phyloP scores from a whole-genome alignment of 2,888 invertebrate genomes.

The Terebella lapidaria region DNA sequence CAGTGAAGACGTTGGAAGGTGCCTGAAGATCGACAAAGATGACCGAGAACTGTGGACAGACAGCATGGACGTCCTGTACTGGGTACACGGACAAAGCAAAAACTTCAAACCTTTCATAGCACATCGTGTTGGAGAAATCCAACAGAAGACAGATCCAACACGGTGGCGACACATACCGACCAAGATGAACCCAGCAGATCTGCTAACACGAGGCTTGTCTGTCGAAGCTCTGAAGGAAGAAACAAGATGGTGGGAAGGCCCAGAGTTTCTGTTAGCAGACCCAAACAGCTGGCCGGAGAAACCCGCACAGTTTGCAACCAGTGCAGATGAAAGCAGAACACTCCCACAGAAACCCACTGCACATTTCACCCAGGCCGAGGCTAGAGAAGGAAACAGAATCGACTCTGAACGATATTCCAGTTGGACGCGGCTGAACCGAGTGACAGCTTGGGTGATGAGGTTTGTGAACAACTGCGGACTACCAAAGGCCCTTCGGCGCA shows the following conservation, averaged over 20 bases:
- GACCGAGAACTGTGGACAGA: no score
- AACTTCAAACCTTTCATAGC: slow-evolving; percentile 21
- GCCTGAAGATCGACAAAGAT: neutral
- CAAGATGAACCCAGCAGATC: slow-evolving; percentile 11
- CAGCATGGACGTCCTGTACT: no score
- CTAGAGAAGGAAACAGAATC: neutral
- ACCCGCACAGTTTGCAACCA: no score
- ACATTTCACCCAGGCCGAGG: neutral
- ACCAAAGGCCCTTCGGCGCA: neutral
- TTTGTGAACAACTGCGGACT: slow-evolving; percentile 12
- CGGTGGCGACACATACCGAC: slow-evolving; percentile 13
- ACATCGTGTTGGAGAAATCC: slow-evolving; percentile 25
- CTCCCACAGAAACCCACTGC: neutral
- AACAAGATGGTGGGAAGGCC: neutral
- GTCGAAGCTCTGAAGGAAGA: neutral
- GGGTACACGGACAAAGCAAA: slow-evolving; percentile 20
- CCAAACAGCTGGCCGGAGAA: neutral
- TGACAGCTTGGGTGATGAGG: slow-evolving; percentile 7
- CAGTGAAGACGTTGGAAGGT: neutral
- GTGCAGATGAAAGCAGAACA: no score
- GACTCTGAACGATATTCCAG: slow-evolving; percentile 9
- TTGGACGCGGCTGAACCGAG: slow-evolving; percentile 10
- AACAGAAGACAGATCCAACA: neutral
- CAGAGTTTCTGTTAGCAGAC: neutral
- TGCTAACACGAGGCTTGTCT: neutral